Base-by-base conservation (phyloP, 2,888 invertebrate genomes). In the Oscheius sp. region DNA sequence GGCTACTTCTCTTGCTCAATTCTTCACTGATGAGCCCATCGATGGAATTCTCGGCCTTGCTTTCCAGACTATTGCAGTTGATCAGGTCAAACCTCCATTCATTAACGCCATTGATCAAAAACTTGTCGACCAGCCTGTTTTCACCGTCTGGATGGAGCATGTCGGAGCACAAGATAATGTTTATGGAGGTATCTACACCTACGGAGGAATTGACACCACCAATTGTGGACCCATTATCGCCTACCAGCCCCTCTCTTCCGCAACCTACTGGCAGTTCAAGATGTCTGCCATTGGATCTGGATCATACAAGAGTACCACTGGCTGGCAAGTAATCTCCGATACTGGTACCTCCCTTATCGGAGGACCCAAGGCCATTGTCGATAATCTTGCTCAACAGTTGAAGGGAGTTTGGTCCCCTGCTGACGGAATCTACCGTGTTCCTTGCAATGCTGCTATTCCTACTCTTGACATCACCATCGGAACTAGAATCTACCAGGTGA, bases 1-100 rank as follows among this genome's bases (percentile, higher is more conserved):
- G 71, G 88, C 88, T 26, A 86, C 85, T 0, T 74, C 85, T 30
- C 86, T 89, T 71, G 88, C 88, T 12, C 87, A 87, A 14, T 88
- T 89, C 84, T 87, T 89, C 70, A 87, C 88, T 44, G 88, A 87
- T 33, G 67, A 77, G 56, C 77, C 77, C 41, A 70, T 77, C 20
- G 76, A 76, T 54, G 76, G 76, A 70, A 76, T 76, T 41, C 72
- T 76, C 49, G 76, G 76, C 56, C 70, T 76, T n/a, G 76, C 76
- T 8, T 78, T 78, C 72, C 49, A 72, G 44, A 71, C 73, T n/a
- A 69, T 80, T 36, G 78, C 78, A 17, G 80, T 80, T 51, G 77
- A 79, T 67, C 66, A 71, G 56, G 67, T 80, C 65, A 70, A 69
- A 17, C 78, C 80, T 33, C 76, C 74, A 49, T 72, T 77, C 70